Base-by-base conservation (phyloP, 2,113 vertebrate genomes). In the Amblyopsis rosae region DNA sequence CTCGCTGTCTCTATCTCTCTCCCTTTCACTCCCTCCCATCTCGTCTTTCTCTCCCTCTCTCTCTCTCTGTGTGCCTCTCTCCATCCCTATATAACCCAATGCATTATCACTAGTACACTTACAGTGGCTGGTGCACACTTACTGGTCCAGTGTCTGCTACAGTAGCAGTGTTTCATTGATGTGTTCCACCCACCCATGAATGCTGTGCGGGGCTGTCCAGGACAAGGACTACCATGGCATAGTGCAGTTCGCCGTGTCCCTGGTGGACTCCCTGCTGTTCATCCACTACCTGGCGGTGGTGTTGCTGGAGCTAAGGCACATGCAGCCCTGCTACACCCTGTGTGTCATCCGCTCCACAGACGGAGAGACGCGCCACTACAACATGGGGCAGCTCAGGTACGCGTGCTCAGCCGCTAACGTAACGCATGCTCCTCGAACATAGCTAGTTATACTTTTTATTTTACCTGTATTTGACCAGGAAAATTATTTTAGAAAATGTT, bases 251-350 rank as follows among this genome's bases (percentile, higher is more conserved):
- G 93, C 96, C 0, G 96, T 96, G 77, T 98, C 96, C 6, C 91
- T 98, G 1, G 96, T 99, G 91, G 97, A 99, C 1, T 95, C 96
- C 0, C 93, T 98, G 71, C 94, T 98, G 70, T 98, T 98, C 82
- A 96, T 98, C 73, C 96, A 98, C 72, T 98, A 99, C 90, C 88
- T 98, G 88, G 96, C 95, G 6, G 94, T 99, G 0, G 94, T 99
- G 73, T 87, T 99, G 86, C 90, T 98, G 85, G 96, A 99, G 89
- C 92, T 98, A 6, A 85, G 96, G 9, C 96, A 99, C 79, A 91
- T 98, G 69, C 95, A 94, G 83, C 94, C 96, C 58, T 88, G 85
- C 84, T 98, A 97, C 89, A 91, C 92, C 0, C 79, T 98, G 72
- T 94, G 95, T 70, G 95, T 98, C 6, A 94, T 95, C 16, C 95